Conservation (phyloP, 1,140 invertebrate genomes). For the Holcopasites calliopsidis region DNA sequence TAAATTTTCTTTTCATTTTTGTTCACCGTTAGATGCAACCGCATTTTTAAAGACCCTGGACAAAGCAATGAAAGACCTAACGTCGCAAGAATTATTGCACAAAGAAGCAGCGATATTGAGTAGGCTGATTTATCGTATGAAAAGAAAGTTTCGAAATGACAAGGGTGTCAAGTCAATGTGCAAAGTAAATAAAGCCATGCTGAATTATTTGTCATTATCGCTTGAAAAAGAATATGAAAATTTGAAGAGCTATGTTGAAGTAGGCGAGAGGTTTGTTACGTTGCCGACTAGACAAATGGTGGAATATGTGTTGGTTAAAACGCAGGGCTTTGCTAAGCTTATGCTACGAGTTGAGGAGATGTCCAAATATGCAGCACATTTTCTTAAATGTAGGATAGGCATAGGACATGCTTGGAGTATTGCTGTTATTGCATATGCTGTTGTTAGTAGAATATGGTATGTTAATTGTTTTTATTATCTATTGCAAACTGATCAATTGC, state of each 20-base stretch:
- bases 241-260: slow-evolving; percentile 75
- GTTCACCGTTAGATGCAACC: slow-evolving; percentile 57
- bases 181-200: slow-evolving; percentile 80
- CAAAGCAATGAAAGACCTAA: slow-evolving; percentile 73
- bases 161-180: slow-evolving; percentile 82
- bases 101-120: slow-evolving; percentile 81
- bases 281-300: slow-evolving; percentile 82
- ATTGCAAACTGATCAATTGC: neutral
- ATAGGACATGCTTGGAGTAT: slow-evolving; percentile 81
- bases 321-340: slow-evolving; percentile 81
- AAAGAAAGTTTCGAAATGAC: slow-evolving; percentile 82
- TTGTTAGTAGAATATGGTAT: slow-evolving; percentile 82
- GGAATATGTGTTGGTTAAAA: slow-evolving; percentile 80
- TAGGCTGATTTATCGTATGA: slow-evolving; percentile 82
- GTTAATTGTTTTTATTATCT: slow-evolving; percentile 27
- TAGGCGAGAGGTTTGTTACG: slow-evolving; percentile 63
- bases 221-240: slow-evolving; percentile 70
- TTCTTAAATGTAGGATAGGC: slow-evolving; percentile 79
- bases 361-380: slow-evolving; percentile 76
- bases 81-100: slow-evolving; percentile 79
- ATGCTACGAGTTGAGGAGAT: slow-evolving; percentile 79
- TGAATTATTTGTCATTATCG: slow-evolving; percentile 79
- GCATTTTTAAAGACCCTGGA: slow-evolving; percentile 52
- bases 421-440: slow-evolving; percentile 80
- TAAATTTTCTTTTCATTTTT: slow-evolving; percentile 8